A percentile compares a stretch with the other conserved stretches of the same genome.
Evolutionary conservation across 2,888 invertebrate species (phyloP).

Genomic region (Dermolepida albohirtum): DNA sequence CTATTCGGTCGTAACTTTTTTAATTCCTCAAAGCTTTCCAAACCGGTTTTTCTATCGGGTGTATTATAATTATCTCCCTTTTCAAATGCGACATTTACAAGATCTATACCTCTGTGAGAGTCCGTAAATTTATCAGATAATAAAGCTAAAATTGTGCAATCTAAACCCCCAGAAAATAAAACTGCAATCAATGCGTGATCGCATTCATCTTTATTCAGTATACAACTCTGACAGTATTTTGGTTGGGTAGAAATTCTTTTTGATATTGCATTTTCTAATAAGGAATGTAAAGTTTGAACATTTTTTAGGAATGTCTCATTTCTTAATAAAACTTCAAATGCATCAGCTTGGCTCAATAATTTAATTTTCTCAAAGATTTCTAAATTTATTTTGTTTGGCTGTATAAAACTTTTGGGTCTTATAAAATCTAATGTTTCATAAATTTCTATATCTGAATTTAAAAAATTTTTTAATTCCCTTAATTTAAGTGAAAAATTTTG

Average conservation of each 20-base stretch:
- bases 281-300: conserved; percentile 65
- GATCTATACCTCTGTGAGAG: conserved; percentile 80
- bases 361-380: conserved; percentile 51
- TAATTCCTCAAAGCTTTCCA: conserved; percentile 77
- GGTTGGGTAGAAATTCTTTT: conserved; percentile 73
- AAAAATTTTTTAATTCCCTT: conserved; percentile 57
- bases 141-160: conserved; percentile 91
- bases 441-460: conserved; percentile 56
- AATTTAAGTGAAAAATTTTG: conserved; percentile 59
- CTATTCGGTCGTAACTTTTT: conserved; percentile 76
- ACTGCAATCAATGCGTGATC: conserved; percentile 66
- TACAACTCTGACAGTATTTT: conserved; percentile 72
- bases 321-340: conserved; percentile 60
- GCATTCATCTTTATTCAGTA: conserved; percentile 54
- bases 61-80: conserved; percentile 71
- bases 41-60: conserved; percentile 88
- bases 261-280: conserved; percentile 72
- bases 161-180: conserved; percentile 96
- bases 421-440: conserved; percentile 27
- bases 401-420: conserved; percentile 44
- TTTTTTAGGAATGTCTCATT: conserved; percentile 58
- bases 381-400: conserved; percentile 49
- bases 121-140: conserved; percentile 79
- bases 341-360: conserved; percentile 56
- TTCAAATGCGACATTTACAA: conserved; percentile 95